Conservation (phyloP, 2,113 vertebrate species). For the Oryzias javanicus region DNA sequence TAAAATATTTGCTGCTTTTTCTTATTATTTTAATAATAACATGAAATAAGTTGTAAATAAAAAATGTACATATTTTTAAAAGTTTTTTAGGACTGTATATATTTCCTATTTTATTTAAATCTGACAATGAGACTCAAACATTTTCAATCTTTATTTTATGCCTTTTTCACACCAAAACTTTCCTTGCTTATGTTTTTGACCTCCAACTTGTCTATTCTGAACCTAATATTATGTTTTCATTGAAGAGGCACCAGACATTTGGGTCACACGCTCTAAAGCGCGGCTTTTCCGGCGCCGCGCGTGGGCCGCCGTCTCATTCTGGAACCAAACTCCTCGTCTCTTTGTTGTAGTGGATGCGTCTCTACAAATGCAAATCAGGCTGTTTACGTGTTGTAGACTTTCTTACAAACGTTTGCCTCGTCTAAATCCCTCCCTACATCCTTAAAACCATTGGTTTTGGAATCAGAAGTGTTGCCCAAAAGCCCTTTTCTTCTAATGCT, state of each 20-base stretch:
- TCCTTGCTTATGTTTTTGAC: background rate
- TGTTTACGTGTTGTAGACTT: constrained; percentile 19
- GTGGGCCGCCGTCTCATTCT: constrained; percentile 33
- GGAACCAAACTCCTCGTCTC: constrained; percentile 13
- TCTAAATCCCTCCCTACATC: constrained; percentile 41
- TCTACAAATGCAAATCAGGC: constrained; percentile 45
- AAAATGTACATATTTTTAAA: too few species aligned
- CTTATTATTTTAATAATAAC: too few species aligned
- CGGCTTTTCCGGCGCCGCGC: constrained; percentile 1
- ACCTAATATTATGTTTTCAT: background rate
- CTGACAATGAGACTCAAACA: too few species aligned
- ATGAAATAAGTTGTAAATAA: too few species aligned
- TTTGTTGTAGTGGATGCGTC: constrained; percentile 33
- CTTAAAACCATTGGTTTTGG: constrained; percentile 33
- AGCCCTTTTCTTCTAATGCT: constrained; percentile 29
- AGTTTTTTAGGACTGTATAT: too few species aligned
- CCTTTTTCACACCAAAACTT: too few species aligned
- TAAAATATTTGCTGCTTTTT: too few species aligned
- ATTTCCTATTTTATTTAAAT: too few species aligned
- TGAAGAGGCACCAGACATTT: background rate
- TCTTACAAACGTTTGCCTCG: constrained; percentile 12
- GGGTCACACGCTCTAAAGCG: too few species aligned
- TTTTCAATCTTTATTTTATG: too few species aligned
- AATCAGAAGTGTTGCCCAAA: constrained; percentile 36
- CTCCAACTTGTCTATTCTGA: background rate